Base-by-base conservation (phyloP, 2,888 invertebrate species). In the Physocephala rufipes region DNA sequence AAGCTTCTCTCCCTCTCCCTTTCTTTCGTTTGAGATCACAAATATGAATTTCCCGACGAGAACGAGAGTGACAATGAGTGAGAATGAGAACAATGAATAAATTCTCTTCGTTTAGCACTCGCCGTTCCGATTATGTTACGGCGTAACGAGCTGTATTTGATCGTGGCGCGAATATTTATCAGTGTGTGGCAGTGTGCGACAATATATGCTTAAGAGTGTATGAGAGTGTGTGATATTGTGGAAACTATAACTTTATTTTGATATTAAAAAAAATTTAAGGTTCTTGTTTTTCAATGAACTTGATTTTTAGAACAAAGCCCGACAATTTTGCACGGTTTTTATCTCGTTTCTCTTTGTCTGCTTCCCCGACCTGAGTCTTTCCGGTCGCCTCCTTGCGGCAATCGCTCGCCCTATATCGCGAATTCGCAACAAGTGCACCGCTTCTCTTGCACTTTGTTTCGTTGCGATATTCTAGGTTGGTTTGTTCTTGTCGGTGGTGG, bases 271-370 rank as follows among this genome's bases (percentile, higher is more conserved):
- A n/a, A n/a, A n/a, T n/a, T 36, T 36, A 36, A 36, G 36, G 13
- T 66, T 30, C 13, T 49, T 26, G 26, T 19, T 53, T 67, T 62
- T 13, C 63, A 53, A n/a, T 62, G 30, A 61, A 67, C 51, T 67
- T 49, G 61, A 59, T 26, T 67, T 61, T 36, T 36, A 9, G 59
- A 63, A 26, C 69, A 26, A 51, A 65, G 64, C 19, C 69, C n/a
- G 24, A 21, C 13, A 2, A 15, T 45, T n/a, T n/a, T 28, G 30
- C 71, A 71, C 62, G 45, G 24, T 58, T 30, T 70, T 68, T n/a
- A 21, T 58, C 58, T 24, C 28, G 58, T 28, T 58, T 1, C 58
- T 58, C 12, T 9, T 63, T 47, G 26, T 71, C 65, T 74, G 51
- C n/a, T 74, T 72, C 53, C 67, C 68, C 36, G 36, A 36, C 4